Base-by-base conservation (phyloP, 2,888 invertebrate species). In the Salticus scenicus region DNA sequence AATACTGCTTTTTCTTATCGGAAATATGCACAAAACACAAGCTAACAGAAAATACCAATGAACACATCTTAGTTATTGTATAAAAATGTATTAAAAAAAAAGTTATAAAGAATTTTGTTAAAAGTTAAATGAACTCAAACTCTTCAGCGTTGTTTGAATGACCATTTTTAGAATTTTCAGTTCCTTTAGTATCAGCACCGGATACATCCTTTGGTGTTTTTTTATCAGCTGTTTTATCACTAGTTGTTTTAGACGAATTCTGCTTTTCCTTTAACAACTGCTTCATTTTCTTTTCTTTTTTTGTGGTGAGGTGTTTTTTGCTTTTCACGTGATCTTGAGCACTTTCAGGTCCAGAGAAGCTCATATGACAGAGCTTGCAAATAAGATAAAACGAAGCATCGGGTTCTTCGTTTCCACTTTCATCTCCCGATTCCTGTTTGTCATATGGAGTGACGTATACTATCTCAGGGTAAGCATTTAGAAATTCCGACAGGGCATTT, bases 271-370 rank as follows among this genome's bases (percentile, higher is more conserved):
- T 71, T 5, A 76, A 24, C 12, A 28, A 7, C 27, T 71, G 63
- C 27, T 51, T 37, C 0, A 66, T 28, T 4, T 67, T 64, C 27
- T 24, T 84, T 12, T 84, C 73, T 12, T 69, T 73, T n/a, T 69
- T 84, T 1, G 31, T 8, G 12, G 47, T 51, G 1, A 57, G 0
- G 20, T 86, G 86, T 7, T 80, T 86, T 27, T 67, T 86, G 51
- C 86, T 80, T 10, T 72, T 27, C 14, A 86, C 37, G 28, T 86
- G 86, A 37, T 71, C 75, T 28, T 27, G 42, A 0, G 72, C 75
- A n/a, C 41, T 76, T 24, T 76, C 76, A 0, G 80, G 80, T 0
- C 86, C 86, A 1, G 72, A 37, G 28, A 84, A 78, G 27, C 77
- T 77, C 14, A 27, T 7, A 8, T 78, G 72, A 20, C 83, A 84